A percentile compares a stretch with the other conserved stretches of the same genome.
Evolutionary conservation across 2,888 invertebrate species (phyloP).

Genomic region (Caenorhabditis sinica): DNA sequence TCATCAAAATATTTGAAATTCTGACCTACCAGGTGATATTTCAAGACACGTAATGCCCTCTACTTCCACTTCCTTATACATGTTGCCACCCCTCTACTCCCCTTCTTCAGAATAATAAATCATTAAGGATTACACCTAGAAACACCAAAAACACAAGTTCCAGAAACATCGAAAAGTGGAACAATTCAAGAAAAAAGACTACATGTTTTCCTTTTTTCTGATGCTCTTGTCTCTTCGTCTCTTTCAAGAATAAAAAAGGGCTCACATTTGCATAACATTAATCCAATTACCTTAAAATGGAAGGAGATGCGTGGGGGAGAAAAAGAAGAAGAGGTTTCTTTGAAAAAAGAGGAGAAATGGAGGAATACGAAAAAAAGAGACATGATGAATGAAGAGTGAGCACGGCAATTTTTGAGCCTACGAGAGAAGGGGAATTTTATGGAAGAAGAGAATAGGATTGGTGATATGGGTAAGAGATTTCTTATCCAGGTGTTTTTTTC

Average conservation of each 20-base stretch:
- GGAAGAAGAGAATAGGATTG: too few species aligned
- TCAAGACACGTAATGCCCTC: neutral
- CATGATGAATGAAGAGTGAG: neutral
- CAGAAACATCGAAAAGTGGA: too few species aligned
- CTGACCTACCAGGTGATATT: neutral
- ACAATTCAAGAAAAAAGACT: too few species aligned
- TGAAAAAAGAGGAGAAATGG: too few species aligned
- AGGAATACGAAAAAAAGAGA: too few species aligned
- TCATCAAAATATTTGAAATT: neutral
- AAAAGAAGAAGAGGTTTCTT: constrained; percentile 7
- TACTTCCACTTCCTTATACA: neutral
- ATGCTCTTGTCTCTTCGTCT: neutral
- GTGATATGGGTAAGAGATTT: too few species aligned
- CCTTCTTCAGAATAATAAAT: neutral
- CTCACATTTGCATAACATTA: constrained; percentile 59
- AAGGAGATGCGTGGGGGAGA: neutral
- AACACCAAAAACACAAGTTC: too few species aligned
- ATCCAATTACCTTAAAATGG: constrained; percentile 60
- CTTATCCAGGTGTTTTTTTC: too few species aligned
- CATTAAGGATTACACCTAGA: constrained; percentile 2
- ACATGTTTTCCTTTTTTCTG: neutral
- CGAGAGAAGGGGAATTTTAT: too few species aligned
- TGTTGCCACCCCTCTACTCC: neutral
- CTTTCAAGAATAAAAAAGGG: neutral
- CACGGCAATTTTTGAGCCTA: neutral